phyloP scores from a whole-genome alignment of 2,888 invertebrate genomes.

The Mantis religiosa region DNA sequence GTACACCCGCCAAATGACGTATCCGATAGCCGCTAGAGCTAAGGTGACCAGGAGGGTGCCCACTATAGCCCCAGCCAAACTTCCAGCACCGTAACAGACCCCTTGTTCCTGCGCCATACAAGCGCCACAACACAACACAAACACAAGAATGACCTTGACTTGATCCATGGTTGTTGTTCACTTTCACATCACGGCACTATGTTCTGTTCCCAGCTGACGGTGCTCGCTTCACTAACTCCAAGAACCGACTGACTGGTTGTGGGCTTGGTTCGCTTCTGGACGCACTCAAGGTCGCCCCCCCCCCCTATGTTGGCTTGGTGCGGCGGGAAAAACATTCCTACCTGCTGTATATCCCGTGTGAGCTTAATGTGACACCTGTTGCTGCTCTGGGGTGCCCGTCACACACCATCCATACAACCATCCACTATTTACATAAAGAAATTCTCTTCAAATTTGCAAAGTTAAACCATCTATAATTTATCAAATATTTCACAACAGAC shows the following conservation, averaged over 20 bases:
- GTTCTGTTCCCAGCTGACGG: not conserved
- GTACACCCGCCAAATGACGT: conserved; percentile 58
- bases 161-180: not conserved
- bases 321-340: conserved; percentile 26
- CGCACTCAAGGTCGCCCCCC: conserved; percentile 21
- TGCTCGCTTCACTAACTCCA: not conserved
- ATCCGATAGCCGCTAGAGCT: conserved; percentile 54
- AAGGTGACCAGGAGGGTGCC: conserved; percentile 65
- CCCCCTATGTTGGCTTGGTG: not conserved
- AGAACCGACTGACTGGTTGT: not conserved
- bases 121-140: not conserved
- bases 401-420: no score
- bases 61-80: conserved; percentile 66
- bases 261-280: not conserved
- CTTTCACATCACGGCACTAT: not conserved
- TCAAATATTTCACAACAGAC: no score
- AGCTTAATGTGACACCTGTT: not conserved
- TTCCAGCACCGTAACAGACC: conserved; percentile 61
- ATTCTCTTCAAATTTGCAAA: no score
- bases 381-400: no score
- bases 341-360: conserved; percentile 9
- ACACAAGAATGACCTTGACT: not conserved
- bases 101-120: conserved; percentile 7
- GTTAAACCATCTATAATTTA: no score
- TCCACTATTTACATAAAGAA: no score